A percentile compares a stretch with the other conserved stretches of the same genome.
These are phyloP conservation scores for Argopecten irradians DNA, from an alignment of 1,140 invertebrate genomes.

Conservation along the genomic window DNA sequence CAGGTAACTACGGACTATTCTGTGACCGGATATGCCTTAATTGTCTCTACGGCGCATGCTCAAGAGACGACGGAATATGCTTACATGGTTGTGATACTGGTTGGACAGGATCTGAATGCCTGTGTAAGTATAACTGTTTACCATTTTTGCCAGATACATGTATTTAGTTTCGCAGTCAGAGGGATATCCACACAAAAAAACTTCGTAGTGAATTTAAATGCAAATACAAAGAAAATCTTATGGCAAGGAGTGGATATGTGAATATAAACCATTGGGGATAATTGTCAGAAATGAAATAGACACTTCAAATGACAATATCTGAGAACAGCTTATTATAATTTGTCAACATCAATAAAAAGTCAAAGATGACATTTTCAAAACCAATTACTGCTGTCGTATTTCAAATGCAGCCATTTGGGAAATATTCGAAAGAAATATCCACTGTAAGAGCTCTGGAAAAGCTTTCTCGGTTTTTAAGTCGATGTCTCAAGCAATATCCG, in stretches of 20 bases:
- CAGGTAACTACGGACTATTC: background rate
- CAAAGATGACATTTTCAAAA: background rate
- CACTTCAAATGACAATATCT: background rate
- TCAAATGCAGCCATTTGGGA: background rate
- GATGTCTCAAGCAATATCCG: background rate
- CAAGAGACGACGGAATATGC: background rate
- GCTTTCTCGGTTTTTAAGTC: background rate
- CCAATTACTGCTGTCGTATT: background rate
- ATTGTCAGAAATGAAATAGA: background rate
- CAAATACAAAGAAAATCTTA: no score
- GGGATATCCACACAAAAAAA: background rate
- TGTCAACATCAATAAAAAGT: background rate
- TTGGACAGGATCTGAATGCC: background rate
- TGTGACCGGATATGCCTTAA: background rate
- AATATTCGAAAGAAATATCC: background rate
- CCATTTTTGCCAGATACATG: background rate
- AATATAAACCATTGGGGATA: no score
- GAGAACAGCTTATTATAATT: background rate
- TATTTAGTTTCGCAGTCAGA: background rate
- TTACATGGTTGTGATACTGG: background rate
- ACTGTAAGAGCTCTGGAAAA: background rate
- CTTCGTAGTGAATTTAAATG: no score
- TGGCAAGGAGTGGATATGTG: no score
- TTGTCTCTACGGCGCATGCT: slow-evolving; percentile 11
- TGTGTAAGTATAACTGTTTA: background rate